A percentile compares a stretch with the other conserved stretches of the same genome.
phyloP scores from a whole-genome alignment of 92 coral and sea anemone genomes.

The Actinernus sp. region DNA sequence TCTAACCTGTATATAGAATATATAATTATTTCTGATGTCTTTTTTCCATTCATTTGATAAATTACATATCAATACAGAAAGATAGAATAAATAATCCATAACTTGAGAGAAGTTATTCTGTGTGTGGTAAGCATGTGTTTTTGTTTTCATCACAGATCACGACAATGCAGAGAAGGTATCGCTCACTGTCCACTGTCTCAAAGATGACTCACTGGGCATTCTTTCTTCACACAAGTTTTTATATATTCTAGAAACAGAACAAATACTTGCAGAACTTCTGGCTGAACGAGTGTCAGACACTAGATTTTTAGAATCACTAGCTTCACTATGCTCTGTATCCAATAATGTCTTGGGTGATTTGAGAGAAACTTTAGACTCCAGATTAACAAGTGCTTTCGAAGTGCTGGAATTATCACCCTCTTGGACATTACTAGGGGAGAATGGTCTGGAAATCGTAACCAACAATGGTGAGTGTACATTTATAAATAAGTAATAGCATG shows the following conservation, averaged over 20 bases:
- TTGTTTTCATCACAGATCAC: slow-evolving; percentile 57
- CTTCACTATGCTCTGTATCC: slow-evolving; percentile 59
- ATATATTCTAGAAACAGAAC: slow-evolving; percentile 75
- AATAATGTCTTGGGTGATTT: slow-evolving; percentile 65
- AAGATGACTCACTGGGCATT: slow-evolving; percentile 50
- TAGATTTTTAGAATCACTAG: slow-evolving; percentile 60
- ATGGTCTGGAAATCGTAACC: slow-evolving; percentile 32
- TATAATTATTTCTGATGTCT: too few species aligned
- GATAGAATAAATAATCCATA: too few species aligned
- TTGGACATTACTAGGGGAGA: slow-evolving; percentile 75
- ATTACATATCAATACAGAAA: too few species aligned
- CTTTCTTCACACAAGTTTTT: slow-evolving; percentile 77
- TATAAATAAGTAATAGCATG: too few species aligned
- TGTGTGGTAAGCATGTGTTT: too few species aligned
- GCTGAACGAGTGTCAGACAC: slow-evolving; percentile 72
- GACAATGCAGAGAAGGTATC: slow-evolving; percentile 77
- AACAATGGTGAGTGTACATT: slow-evolving; percentile 54
- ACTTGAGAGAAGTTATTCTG: too few species aligned
- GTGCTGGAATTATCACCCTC: slow-evolving; percentile 74
- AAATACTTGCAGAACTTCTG: slow-evolving; percentile 74
- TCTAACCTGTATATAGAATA: too few species aligned
- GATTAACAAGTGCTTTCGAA: slow-evolving; percentile 88
- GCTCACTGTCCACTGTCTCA: slow-evolving; percentile 72
- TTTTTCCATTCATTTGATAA: too few species aligned
- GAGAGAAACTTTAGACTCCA: slow-evolving; percentile 67